Conservation (phyloP, 1,140 invertebrate genomes). For the Mesaphorura yosii region DNA sequence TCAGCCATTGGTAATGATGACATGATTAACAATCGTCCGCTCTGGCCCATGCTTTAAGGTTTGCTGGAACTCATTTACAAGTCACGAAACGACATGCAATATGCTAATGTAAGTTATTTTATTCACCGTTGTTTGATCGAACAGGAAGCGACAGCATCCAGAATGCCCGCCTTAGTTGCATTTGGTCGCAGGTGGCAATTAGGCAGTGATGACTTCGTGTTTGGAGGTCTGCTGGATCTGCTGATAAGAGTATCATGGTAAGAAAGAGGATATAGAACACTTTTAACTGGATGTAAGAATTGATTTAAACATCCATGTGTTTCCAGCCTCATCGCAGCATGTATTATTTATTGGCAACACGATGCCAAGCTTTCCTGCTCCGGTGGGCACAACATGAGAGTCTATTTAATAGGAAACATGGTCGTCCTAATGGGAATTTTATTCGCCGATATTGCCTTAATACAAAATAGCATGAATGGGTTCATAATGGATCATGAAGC, state of each 20-base stretch:
- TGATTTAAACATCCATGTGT: background rate
- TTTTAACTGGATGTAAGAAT: slow-evolving; percentile 5
- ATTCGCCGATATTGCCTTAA: slow-evolving; percentile 33
- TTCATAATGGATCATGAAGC: slow-evolving; percentile 36
- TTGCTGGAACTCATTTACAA: too few relatives aligned
- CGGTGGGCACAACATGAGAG: slow-evolving; percentile 28
- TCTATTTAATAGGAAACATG: slow-evolving; percentile 31
- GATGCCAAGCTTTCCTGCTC: slow-evolving; percentile 28
- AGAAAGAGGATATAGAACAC: slow-evolving; percentile 23
- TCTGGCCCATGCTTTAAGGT: too few relatives aligned
- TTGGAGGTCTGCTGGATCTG: slow-evolving; percentile 40
- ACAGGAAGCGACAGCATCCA: too few relatives aligned
- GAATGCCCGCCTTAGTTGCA: slow-evolving; percentile 46
- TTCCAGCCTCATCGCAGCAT: slow-evolving; percentile 30
- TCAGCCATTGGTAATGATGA: too few relatives aligned
- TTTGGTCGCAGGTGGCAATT: slow-evolving; percentile 42
- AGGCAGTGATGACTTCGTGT: slow-evolving; percentile 44
- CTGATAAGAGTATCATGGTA: slow-evolving; percentile 43
- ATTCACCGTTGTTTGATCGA: too few relatives aligned
- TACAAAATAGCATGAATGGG: slow-evolving; percentile 37
- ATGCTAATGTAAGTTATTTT: too few relatives aligned
- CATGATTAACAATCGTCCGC: too few relatives aligned
- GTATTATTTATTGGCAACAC: slow-evolving; percentile 30
- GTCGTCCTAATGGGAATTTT: slow-evolving; percentile 33
- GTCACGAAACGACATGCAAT: too few relatives aligned